Base-by-base conservation (phyloP, 2,113 vertebrate genomes). In the Rutilus rutilus region DNA sequence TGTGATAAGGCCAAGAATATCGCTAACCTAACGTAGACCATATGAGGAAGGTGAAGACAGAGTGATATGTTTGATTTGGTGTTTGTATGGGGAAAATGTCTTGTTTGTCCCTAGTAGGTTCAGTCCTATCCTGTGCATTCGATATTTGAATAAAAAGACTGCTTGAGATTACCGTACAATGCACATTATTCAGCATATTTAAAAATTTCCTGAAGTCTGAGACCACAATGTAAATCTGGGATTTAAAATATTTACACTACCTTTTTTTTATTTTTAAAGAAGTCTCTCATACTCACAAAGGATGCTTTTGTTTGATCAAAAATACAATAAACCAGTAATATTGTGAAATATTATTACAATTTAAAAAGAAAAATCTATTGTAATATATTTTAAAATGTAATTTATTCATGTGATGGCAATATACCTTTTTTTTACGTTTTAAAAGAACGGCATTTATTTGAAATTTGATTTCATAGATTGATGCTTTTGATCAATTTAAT, bases 1-100 rank as follows among this genome's bases (percentile, higher is more conserved):
- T 71, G 75, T 69, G 23, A 86, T 74, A 14, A 57, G 65, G 82
- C 87, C 86, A 82, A 85, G 83, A 86, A 89, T 89, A 87, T 83
- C 76, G 54, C 52, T 52, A 78, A 67, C 54, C 82, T 83, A 59
- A 65, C 64, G 82, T 50, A 80, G 75, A 78, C 65, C 52, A 25
- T 83, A 86, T 9, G 82, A 39, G 14, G 30, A 76, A 45, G 69
- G 76, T 19, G 50, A n/a, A 50, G 85, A 71, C 75, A 17, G 60
- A 36, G 36, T 14, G 75, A 76, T 54, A 78, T 81, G 79, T 65
- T 65, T 30, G 39, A 78, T 85, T 73, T 82, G 86, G 59, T 86
- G 47, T 84, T 65, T 87, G 25, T n/a, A 7, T 57, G 52, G 50
- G 36, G 27, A 78, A 84, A 86, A 75, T 36, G 76, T 15, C 0